Evolutionary conservation across 2,797 vertebrate species (phyloP).

Genomic region (Danio tinwini): DNA sequence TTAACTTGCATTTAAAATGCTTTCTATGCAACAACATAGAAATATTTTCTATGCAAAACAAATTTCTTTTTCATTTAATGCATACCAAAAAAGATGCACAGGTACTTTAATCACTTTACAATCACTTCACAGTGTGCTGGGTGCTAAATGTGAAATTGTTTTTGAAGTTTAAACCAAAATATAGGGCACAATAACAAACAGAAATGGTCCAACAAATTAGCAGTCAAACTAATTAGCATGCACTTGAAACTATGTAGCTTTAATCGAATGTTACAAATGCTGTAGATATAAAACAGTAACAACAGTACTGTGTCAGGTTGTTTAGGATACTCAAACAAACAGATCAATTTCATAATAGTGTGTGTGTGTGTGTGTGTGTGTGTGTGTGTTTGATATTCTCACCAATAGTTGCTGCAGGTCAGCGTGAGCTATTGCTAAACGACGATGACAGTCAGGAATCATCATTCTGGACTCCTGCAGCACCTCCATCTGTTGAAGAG

Average conservation of each 20-base stretch:
- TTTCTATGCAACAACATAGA: too few relatives aligned
- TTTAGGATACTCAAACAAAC: slow-evolving; percentile 23
- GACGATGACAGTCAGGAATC: slow-evolving; percentile 93
- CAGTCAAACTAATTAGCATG: neutral
- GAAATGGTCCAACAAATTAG: too few relatives aligned
- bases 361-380: slow-evolving; percentile 58
- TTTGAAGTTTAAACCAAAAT: neutral
- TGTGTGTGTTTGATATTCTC: slow-evolving; percentile 64
- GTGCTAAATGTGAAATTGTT: too few relatives aligned
- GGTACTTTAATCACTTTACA: neutral
- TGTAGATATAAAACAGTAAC: neutral
- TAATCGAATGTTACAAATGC: neutral
- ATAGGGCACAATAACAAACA: neutral
- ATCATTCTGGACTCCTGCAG: slow-evolving; percentile 95
- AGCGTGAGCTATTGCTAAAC: slow-evolving; percentile 83
- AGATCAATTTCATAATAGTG: slow-evolving; percentile 9
- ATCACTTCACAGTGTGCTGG: too few relatives aligned
- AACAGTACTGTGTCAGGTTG: neutral
- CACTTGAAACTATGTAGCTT: neutral
- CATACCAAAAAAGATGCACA: too few relatives aligned
- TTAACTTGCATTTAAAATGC: too few relatives aligned
- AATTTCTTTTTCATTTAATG: too few relatives aligned
- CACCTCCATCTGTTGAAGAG: slow-evolving; percentile 84
- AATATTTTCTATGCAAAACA: too few relatives aligned
- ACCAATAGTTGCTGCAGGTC: slow-evolving; percentile 90